Percentiles rank a stretch among this genome's conserved stretches.
Conservation (phyloP, 2,888 invertebrate genomes). For the Deilephila porcellus region DNA sequence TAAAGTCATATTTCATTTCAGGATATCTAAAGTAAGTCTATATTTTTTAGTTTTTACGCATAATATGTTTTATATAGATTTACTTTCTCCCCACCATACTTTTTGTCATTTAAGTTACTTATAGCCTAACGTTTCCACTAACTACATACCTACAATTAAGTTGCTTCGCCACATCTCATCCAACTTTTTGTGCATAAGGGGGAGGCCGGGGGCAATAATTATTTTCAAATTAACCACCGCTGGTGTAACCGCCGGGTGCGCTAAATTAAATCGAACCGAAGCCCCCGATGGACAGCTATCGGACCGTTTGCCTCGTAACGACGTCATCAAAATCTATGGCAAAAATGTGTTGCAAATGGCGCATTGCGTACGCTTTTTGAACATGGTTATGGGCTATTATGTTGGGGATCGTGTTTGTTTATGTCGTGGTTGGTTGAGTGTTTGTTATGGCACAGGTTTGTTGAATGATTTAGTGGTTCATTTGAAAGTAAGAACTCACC, state of each 20-base stretch:
- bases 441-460: too few species aligned
- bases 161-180: conserved; percentile 39
- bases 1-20: too few species aligned
- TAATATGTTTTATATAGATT: too few species aligned
- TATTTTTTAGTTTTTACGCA: too few species aligned
- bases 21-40: too few species aligned
- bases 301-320: conserved; percentile 72
- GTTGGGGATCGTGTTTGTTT: not conserved
- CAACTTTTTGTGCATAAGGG: conserved; percentile 54
- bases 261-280: conserved; percentile 78
- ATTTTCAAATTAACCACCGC: conserved; percentile 77
- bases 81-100: too few species aligned
- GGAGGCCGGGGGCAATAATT: conserved; percentile 70
- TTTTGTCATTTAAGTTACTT: too few species aligned
- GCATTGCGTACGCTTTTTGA: conserved; percentile 41
- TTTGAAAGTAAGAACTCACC: too few species aligned
- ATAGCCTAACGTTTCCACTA: not conserved
- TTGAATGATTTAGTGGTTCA: too few species aligned
- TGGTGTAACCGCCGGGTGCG: conserved; percentile 70
- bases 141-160: not conserved
- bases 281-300: conserved; percentile 68
- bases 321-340: conserved; percentile 73
- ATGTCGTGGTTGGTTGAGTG: too few species aligned
- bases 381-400: conserved; percentile 34
- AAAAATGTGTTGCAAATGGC: conserved; percentile 78